Percentiles rank a stretch among this genome's conserved stretches.
These are phyloP conservation scores for Eucera pruinosa DNA, from an alignment of 2,888 invertebrate species.

Conservation along the genomic window DNA sequence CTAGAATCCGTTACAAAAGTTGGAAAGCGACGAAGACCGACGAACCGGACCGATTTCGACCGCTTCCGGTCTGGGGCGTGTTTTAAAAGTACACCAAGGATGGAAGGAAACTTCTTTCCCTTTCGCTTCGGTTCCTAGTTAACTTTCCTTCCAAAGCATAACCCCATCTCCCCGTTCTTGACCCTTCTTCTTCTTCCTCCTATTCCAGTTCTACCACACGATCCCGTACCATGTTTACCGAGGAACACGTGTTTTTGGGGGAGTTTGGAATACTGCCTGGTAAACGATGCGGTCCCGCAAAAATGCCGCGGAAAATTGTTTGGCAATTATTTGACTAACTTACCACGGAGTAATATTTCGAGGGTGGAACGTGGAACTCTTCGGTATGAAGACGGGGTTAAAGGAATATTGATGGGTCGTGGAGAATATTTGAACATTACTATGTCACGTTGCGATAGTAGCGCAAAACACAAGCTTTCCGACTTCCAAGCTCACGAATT, in stretches of 20 bases:
- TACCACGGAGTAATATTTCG: too few relatives aligned
- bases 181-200: neutral
- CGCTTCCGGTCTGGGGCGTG: constrained; percentile 28
- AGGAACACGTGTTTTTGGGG: constrained; percentile 29
- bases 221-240: constrained; percentile 3
- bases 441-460: too few relatives aligned
- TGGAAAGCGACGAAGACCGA: constrained; percentile 33
- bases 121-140: constrained; percentile 24
- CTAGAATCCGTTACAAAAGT: constrained; percentile 54
- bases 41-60: constrained; percentile 49
- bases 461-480: too few relatives aligned
- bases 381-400: too few relatives aligned
- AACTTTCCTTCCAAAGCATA: constrained; percentile 39
- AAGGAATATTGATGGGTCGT: too few relatives aligned
- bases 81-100: constrained; percentile 48
- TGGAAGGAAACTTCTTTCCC: constrained; percentile 18
- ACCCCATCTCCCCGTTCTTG: constrained; percentile 10
- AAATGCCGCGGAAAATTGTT: too few relatives aligned
- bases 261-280: neutral
- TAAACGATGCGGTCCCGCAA: too few relatives aligned
- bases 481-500: too few relatives aligned
- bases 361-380: too few relatives aligned
- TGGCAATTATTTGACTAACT: too few relatives aligned
- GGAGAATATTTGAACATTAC: too few relatives aligned
- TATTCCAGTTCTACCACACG: neutral